Percentiles rank a stretch among this genome's conserved stretches.
These are phyloP conservation scores for Caenorhabditis sinica DNA, from an alignment of 2,888 invertebrate genomes.

Conservation along the genomic window DNA sequence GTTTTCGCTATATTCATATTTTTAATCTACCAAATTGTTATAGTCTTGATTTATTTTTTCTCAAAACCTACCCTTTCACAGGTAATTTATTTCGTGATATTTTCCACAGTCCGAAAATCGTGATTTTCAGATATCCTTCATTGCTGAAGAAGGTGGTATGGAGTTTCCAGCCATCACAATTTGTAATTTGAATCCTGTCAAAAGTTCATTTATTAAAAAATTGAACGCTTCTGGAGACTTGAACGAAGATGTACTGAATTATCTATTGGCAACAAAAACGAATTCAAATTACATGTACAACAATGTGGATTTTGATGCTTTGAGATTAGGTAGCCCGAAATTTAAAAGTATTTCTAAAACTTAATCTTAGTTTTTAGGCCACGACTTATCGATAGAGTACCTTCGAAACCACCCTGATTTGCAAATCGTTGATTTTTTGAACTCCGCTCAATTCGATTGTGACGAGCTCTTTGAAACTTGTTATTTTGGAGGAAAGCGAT, in stretches of 20 bases:
- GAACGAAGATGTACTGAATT: constrained; percentile 59
- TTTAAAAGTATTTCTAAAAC: background rate
- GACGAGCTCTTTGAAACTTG: constrained; percentile 74
- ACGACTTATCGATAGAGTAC: constrained; percentile 33
- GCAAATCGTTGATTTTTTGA: constrained; percentile 59
- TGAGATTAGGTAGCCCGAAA: constrained; percentile 7
- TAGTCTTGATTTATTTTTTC: constrained; percentile 40
- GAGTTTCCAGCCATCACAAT: constrained; percentile 77
- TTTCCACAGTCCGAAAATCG: background rate
- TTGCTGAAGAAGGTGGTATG: constrained; percentile 75
- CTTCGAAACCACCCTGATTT: constrained; percentile 61
- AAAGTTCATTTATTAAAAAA: constrained; percentile 68
- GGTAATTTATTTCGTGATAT: background rate
- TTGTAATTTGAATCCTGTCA: constrained; percentile 78
- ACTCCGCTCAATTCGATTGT: constrained; percentile 73
- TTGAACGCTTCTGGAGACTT: constrained; percentile 68
- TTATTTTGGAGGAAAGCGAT: constrained; percentile 70
- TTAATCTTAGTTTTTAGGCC: constrained; percentile 43
- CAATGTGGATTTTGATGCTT: constrained; percentile 34
- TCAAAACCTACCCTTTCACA: constrained; percentile 60
- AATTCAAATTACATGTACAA: constrained; percentile 60
- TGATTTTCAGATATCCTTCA: constrained; percentile 72
- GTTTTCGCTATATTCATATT: constrained; percentile 31
- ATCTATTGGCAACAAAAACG: constrained; percentile 65
- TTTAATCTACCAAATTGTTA: constrained; percentile 56